Evolutionary conservation across 2,888 invertebrate species (phyloP).

Genomic region (Eulithis prunata): DNA sequence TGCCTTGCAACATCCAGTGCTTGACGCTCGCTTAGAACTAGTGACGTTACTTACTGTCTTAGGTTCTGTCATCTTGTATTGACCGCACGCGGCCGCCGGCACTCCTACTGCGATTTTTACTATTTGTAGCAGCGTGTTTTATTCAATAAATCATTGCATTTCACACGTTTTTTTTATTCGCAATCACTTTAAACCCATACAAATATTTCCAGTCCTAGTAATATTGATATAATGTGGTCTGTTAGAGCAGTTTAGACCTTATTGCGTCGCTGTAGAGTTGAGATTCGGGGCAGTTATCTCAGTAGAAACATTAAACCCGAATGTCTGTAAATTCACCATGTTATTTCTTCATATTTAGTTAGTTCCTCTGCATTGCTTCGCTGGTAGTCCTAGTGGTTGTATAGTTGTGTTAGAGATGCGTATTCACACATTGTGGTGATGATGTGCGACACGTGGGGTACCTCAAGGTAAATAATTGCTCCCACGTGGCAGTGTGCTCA

Average conservation of each 20-base stretch:
- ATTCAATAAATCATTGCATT: constrained; percentile 46
- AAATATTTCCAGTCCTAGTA: constrained; percentile 45
- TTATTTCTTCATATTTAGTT: constrained; percentile 82
- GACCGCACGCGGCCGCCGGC: constrained; percentile 61
- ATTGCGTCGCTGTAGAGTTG: constrained; percentile 55
- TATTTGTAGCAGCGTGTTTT: constrained; percentile 41
- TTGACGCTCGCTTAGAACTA: constrained; percentile 54
- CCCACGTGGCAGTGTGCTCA: constrained; percentile 75
- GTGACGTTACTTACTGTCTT: constrained; percentile 51
- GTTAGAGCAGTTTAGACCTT: constrained; percentile 56
- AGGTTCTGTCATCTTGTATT: constrained; percentile 55
- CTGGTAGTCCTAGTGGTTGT: constrained; percentile 56
- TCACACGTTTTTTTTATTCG: constrained; percentile 44
- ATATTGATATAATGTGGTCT: constrained; percentile 57
- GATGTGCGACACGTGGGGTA: constrained; percentile 69
- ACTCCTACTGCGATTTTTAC: constrained; percentile 50
- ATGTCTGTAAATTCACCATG: constrained; percentile 80
- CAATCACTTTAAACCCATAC: constrained; percentile 48
- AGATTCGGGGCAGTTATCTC: constrained; percentile 45
- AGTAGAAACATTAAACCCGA: constrained; percentile 73
- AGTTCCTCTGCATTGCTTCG: constrained; percentile 77
- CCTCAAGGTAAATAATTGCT: constrained; percentile 81
- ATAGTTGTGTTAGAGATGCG: constrained; percentile 38
- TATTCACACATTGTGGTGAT: constrained; percentile 32
- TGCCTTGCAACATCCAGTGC: constrained; percentile 63